phyloP scores from a whole-genome alignment of 2,113 vertebrate genomes.

The Oryzias curvinotus region DNA sequence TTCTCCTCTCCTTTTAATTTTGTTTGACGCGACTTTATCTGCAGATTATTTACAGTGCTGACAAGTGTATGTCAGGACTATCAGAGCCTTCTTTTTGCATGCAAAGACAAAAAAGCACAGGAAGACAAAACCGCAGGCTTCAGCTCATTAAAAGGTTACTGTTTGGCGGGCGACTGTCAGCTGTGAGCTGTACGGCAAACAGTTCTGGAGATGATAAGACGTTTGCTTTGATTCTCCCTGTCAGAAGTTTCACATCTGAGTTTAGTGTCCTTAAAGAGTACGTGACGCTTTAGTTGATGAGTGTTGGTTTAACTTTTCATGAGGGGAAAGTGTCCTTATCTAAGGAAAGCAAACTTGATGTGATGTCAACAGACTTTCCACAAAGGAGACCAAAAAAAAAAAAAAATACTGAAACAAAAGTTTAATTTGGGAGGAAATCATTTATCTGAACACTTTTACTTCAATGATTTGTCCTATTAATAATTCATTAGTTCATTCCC shows the following conservation, averaged over 20 bases:
- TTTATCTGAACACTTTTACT: too few species aligned
- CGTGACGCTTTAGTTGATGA: constrained; percentile 11
- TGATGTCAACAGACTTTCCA: not conserved
- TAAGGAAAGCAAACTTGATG: not conserved
- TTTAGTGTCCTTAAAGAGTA: constrained; percentile 2
- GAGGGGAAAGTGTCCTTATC: constrained; percentile 3
- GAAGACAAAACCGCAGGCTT: constrained; percentile 2
- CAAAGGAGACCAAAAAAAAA: too few species aligned
- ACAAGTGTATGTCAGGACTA: not conserved
- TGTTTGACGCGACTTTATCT: not conserved
- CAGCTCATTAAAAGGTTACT: not conserved
- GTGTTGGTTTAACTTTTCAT: not conserved
- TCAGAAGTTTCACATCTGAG: constrained; percentile 16
- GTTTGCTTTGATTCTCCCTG: constrained; percentile 3
- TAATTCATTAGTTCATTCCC: too few species aligned
- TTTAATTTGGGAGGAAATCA: too few species aligned
- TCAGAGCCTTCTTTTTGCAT: not conserved
- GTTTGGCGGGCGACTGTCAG: constrained; percentile 1
- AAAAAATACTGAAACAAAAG: too few species aligned
- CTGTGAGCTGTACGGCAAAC: constrained; percentile 3
- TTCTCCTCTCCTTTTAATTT: constrained; percentile 1
- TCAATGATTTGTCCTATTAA: too few species aligned
- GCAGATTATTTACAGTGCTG: not conserved
- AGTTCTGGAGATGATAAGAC: constrained; percentile 8
- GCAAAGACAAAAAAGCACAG: constrained; percentile 2